These are phyloP conservation scores for Scolopax rusticola DNA, from an alignment of 2,797 vertebrate genomes.

Conservation along the genomic window DNA sequence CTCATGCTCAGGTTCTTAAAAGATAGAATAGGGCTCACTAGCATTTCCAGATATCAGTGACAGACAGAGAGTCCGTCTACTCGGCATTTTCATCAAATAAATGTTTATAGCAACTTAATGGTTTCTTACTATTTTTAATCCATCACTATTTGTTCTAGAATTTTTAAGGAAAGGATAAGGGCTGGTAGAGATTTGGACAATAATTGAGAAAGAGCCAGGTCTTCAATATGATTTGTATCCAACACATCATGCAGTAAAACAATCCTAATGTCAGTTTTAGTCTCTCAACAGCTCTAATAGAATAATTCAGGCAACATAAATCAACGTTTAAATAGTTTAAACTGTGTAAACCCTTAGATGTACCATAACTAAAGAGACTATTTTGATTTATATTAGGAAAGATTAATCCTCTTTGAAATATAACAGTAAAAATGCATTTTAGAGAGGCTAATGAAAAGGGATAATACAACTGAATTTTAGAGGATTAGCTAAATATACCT, in stretches of 20 bases:
- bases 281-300: background rate
- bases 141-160: background rate
- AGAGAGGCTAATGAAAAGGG: conserved; percentile 26
- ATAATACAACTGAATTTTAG: conserved; percentile 41
- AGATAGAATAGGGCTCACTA: background rate
- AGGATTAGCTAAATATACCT: conserved; percentile 44
- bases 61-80: background rate
- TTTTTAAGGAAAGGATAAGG: background rate
- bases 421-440: conserved; percentile 33
- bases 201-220: background rate
- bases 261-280: background rate
- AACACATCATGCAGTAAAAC: background rate
- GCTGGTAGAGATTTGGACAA: background rate
- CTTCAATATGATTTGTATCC: background rate
- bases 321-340: conserved; percentile 22
- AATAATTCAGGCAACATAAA: conserved; percentile 23
- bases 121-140: background rate
- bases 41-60: background rate
- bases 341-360: background rate
- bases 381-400: conserved; percentile 21
- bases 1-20: background rate
- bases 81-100: background rate
- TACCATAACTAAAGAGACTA: conserved; percentile 34
- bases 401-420: conserved; percentile 44
- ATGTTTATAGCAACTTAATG: background rate